phyloP scores from a whole-genome alignment of 2,888 invertebrate species.

The Nemotelus pantherinus region DNA sequence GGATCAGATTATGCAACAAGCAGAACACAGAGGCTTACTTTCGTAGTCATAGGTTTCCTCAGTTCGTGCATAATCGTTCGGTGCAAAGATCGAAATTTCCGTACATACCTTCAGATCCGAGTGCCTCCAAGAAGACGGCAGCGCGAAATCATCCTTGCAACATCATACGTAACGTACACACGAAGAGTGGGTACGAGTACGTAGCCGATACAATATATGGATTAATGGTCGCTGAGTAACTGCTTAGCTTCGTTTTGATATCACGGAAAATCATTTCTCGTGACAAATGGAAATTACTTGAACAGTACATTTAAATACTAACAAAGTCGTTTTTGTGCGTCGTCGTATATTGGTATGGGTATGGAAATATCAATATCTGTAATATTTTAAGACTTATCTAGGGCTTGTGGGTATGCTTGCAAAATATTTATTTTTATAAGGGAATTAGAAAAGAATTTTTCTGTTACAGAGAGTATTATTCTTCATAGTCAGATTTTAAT shows the following conservation, averaged over 20 bases:
- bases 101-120: not conserved
- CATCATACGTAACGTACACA: too few relatives aligned
- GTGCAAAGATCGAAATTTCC: conserved; percentile 35
- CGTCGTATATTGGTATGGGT: not conserved
- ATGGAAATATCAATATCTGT: too few relatives aligned
- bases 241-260: conserved; percentile 46
- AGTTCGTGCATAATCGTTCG: conserved; percentile 32
- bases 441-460: too few relatives aligned
- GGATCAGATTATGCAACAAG: conserved; percentile 47
- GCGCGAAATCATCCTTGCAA: not conserved
- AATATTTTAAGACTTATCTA: too few relatives aligned
- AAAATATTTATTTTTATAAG: too few relatives aligned
- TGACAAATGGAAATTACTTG: conserved; percentile 52
- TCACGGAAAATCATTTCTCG: conserved; percentile 51
- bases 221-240: conserved; percentile 45
- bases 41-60: not conserved
- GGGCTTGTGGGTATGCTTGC: too few relatives aligned
- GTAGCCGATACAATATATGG: conserved; percentile 1
- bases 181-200: too few relatives aligned
- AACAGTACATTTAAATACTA: conserved; percentile 31
- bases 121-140: conserved; percentile 20
- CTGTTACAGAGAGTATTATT: too few relatives aligned
- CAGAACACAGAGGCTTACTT: conserved; percentile 1
- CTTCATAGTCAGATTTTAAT: too few relatives aligned
- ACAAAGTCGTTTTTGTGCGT: conserved; percentile 34